phyloP scores from a whole-genome alignment of 2,797 vertebrate genomes.

The Peromyscus nudipes region DNA sequence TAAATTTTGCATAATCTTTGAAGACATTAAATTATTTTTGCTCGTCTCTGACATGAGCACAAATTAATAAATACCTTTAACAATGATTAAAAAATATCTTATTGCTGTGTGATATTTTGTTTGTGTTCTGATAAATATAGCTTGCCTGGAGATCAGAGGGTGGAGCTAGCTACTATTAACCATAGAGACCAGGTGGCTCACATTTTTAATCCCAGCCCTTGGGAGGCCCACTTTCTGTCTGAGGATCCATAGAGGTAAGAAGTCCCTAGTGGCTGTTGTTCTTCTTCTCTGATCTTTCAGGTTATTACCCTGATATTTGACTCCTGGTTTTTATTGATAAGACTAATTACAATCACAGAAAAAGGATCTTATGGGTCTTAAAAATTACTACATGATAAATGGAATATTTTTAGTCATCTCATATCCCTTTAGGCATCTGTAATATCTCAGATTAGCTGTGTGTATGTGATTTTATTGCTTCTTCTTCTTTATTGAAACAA shows the following conservation, averaged over 20 bases:
- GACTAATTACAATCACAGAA: neutral
- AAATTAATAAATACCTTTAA: neutral
- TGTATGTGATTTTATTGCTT: constrained; percentile 26
- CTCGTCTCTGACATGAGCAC: neutral
- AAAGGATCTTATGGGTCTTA: neutral
- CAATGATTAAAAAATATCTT: constrained; percentile 7
- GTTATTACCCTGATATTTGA: too few relatives aligned
- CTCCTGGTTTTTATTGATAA: too few relatives aligned
- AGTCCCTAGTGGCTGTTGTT: too few relatives aligned
- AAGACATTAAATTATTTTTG: constrained; percentile 10
- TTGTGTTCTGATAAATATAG: too few relatives aligned
- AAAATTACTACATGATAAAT: neutral
- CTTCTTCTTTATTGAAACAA: constrained; percentile 20
- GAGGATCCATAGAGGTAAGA: too few relatives aligned
- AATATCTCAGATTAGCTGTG: neutral
- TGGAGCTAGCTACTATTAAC: too few relatives aligned
- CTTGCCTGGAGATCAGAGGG: too few relatives aligned
- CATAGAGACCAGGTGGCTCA: too few relatives aligned
- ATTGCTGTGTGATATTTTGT: neutral
- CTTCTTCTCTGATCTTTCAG: too few relatives aligned
- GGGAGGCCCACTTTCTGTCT: too few relatives aligned
- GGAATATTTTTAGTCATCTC: constrained; percentile 3
- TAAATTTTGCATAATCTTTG: constrained; percentile 27
- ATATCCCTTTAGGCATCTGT: neutral
- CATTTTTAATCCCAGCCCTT: too few relatives aligned